A percentile compares a stretch with the other conserved stretches of the same genome.
These are phyloP conservation scores for Palythoa grandis DNA, from an alignment of 92 coral and sea anemone species.

Conservation along the genomic window DNA sequence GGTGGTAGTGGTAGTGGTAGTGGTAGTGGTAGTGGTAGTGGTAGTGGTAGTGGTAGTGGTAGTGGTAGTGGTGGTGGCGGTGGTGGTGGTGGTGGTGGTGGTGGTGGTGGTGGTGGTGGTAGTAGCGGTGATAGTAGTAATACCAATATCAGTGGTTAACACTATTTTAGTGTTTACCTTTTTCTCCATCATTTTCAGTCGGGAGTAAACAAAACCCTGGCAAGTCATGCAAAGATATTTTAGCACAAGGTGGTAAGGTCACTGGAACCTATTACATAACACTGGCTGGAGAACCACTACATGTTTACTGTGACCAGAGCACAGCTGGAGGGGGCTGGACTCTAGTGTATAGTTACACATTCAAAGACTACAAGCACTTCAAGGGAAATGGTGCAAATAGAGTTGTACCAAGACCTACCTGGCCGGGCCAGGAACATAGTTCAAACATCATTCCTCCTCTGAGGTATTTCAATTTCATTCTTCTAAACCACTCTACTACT, in stretches of 20 bases:
- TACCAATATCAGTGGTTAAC: no score
- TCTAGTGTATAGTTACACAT: conserved; percentile 36
- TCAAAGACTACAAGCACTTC: conserved; percentile 24
- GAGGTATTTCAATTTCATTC: no score
- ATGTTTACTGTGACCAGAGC: conserved; percentile 29
- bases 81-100: no score
- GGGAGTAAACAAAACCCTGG: conserved; percentile 33
- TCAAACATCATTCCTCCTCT: background rate
- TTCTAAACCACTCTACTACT: no score
- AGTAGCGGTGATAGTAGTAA: no score
- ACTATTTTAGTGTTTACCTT: no score
- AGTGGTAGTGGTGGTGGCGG: no score
- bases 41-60: no score
- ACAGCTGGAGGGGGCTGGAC: conserved; percentile 38
- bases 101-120: no score
- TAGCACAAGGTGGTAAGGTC: background rate
- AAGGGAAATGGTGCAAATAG: background rate
- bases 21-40: no score
- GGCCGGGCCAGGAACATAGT: background rate
- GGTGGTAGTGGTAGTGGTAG: no score
- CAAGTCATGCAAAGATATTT: conserved; percentile 18
- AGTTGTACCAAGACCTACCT: conserved; percentile 23
- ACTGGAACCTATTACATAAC: conserved; percentile 3
- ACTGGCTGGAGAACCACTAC: background rate
- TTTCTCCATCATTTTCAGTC: background rate